phyloP scores from a whole-genome alignment of 2,888 invertebrate species.

The Congeria kusceri region DNA sequence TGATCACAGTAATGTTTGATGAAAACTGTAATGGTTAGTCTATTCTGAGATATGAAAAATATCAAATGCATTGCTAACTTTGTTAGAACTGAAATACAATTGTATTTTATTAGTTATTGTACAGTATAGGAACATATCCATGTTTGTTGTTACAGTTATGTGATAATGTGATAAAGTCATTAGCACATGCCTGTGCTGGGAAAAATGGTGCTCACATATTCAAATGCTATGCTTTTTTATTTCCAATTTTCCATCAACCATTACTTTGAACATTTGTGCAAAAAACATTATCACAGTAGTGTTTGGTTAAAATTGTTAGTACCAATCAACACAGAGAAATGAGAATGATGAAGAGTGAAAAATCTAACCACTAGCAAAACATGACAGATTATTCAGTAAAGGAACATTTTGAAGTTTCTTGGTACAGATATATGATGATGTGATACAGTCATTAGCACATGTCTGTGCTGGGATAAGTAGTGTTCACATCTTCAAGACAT shows the following conservation, averaged over 20 bases:
- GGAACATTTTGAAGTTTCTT: not conserved
- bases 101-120: too few relatives aligned
- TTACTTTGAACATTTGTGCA: not conserved
- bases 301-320: not conserved
- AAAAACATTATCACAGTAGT: not conserved
- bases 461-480: constrained; percentile 34
- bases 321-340: not conserved
- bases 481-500: not conserved
- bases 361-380: too few relatives aligned
- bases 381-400: too few relatives aligned
- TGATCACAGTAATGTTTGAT: constrained; percentile 2
- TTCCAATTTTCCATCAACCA: not conserved
- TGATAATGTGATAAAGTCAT: not conserved
- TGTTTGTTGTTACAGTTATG: constrained; percentile 13
- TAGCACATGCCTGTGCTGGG: constrained; percentile 19
- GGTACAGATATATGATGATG: constrained; percentile 30
- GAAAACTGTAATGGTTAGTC: too few relatives aligned
- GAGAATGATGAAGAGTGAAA: not conserved
- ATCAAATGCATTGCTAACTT: too few relatives aligned
- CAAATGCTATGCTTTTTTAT: too few relatives aligned
- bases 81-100: too few relatives aligned
- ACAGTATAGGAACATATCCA: not conserved
- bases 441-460: constrained; percentile 27
- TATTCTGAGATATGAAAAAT: too few relatives aligned
- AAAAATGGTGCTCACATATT: too few relatives aligned